A percentile compares a stretch with the other conserved stretches of the same genome.
Conservation (phyloP, 2,797 vertebrate species). For the Tadarida brasiliensis region DNA sequence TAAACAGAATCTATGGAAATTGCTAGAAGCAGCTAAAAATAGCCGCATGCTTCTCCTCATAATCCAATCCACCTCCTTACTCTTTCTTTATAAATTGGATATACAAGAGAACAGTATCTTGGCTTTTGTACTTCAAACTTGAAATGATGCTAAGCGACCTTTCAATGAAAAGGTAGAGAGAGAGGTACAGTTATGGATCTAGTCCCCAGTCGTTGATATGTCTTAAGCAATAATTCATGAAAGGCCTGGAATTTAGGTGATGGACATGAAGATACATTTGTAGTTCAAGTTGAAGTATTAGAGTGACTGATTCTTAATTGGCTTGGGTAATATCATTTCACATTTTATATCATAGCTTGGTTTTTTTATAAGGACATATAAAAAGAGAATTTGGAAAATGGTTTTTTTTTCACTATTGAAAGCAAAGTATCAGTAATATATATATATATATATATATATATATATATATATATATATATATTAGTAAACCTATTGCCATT, state of each 20-base stretch:
- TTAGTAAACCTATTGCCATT: background rate
- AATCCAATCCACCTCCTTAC: background rate
- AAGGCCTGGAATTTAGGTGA: background rate
- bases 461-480: too few species aligned
- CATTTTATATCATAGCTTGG: background rate
- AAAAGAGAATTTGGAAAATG: constrained; percentile 40
- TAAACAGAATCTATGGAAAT: background rate
- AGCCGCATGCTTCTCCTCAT: background rate
- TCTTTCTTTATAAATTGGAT: background rate
- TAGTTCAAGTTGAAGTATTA: background rate
- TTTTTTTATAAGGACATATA: background rate
- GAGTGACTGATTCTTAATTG: constrained; percentile 23
- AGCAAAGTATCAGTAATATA: constrained; percentile 15
- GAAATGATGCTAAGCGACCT: background rate
- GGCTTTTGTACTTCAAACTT: background rate
- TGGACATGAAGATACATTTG: background rate
- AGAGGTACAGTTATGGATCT: background rate
- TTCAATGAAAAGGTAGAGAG: background rate
- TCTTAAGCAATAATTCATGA: background rate
- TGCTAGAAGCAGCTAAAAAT: constrained; percentile 1
- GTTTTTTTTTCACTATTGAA: constrained; percentile 28
- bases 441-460: background rate
- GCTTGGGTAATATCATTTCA: background rate
- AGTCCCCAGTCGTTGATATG: background rate
- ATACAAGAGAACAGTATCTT: background rate